Percentiles rank a stretch among this genome's conserved stretches.
These are phyloP conservation scores for Pheosia tremula DNA, from an alignment of 2,888 invertebrate genomes.

Conservation along the genomic window DNA sequence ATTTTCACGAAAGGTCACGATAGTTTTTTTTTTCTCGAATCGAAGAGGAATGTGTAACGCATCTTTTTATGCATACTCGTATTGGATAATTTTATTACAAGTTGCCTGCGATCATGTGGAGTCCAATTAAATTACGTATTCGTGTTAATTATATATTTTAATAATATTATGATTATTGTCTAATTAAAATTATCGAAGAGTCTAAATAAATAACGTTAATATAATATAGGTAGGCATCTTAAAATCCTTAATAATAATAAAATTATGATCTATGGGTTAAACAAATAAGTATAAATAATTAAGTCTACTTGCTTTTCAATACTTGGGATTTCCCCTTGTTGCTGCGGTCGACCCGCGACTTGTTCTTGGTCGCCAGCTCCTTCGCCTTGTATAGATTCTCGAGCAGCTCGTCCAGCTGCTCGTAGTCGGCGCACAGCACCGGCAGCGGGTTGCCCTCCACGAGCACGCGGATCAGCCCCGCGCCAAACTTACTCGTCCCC, in stretches of 20 bases:
- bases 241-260: slow-evolving; percentile 1
- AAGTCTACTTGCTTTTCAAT: background rate
- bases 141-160: background rate
- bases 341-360: slow-evolving; percentile 1
- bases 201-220: slow-evolving; percentile 4
- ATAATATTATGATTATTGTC: background rate
- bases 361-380: background rate
- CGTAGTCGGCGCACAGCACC: slow-evolving; percentile 22
- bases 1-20: too few species aligned
- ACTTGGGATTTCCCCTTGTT: background rate
- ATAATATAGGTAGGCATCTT: background rate
- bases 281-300: background rate
- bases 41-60: background rate
- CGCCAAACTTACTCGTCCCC: slow-evolving; percentile 10
- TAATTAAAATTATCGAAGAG: background rate
- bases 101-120: background rate
- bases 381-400: slow-evolving; percentile 9
- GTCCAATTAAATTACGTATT: background rate
- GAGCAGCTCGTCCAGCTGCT: slow-evolving; percentile 21
- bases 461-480: slow-evolving; percentile 35
- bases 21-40: too few species aligned
- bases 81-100: background rate
- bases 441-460: slow-evolving; percentile 41
- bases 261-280: background rate
- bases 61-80: background rate